phyloP scores from a whole-genome alignment of 2,113 vertebrate species.

The Vulpes ferrilata region DNA sequence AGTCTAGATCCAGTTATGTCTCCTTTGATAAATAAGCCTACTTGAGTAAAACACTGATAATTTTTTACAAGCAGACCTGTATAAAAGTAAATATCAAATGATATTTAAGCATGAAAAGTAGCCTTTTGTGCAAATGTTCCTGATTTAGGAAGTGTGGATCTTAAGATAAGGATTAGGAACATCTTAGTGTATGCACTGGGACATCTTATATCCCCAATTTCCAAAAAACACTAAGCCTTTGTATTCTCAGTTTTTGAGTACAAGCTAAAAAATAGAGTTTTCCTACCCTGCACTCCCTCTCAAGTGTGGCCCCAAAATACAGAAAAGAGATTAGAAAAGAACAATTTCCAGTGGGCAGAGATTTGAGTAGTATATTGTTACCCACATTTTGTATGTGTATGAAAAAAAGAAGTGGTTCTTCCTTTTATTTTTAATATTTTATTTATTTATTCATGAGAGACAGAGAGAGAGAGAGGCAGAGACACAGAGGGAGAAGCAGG shows the following conservation, averaged over 20 bases:
- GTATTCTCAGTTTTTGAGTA: neutral
- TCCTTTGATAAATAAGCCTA: neutral
- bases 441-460: too few species aligned
- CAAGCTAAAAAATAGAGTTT: neutral
- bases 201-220: neutral
- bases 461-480: too few species aligned
- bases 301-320: neutral
- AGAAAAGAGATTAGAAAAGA: neutral
- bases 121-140: neutral
- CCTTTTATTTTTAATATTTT: too few species aligned
- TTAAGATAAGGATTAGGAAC: neutral
- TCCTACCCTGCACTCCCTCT: neutral
- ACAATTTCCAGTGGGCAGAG: neutral
- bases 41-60: neutral
- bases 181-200: neutral
- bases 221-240: neutral
- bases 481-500: too few species aligned
- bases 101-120: neutral
- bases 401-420: neutral
- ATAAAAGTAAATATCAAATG: neutral
- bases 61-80: neutral
- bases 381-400: neutral
- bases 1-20: neutral
- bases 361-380: neutral
- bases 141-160: neutral